Base-by-base conservation (phyloP, 2,888 invertebrate species). In the Onthophagus sagittarius region DNA sequence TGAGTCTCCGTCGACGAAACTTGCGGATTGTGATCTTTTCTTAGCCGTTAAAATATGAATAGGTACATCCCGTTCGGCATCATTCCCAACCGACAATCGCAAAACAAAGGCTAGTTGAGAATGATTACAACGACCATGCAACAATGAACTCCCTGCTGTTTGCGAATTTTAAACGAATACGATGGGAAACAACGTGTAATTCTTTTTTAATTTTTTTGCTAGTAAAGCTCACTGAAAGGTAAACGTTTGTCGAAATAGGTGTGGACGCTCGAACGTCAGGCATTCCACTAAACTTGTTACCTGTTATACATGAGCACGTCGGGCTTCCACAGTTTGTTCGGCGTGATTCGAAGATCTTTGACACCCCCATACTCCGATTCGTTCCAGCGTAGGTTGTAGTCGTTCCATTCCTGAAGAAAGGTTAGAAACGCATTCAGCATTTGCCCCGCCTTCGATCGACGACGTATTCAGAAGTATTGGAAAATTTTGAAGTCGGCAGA, bases 241-340 rank as follows among this genome's bases (percentile, higher is more conserved):
- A 63, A 53, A 63, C 70, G 63, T 72, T 70, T 71, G 64, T 73
- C 73, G 62, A 73, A 62, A 70, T 64, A 65, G 15, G 62, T 67
- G 67, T 72, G 39, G 32, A 39, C 32, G 53, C 14, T 64, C 14
- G n/a, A 65, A 63, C 32, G 65, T 63, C 71, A 63, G 67, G 74
- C 74, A 74, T 63, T 76, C 78, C 79, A 82, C 83, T 83, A 83
- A 82, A 84, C 84, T 80, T 84, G 83, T 90, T 89, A 97, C 97
- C 98, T 99, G 92, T 99, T 99, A 88, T 99, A 99, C 95, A 99
- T 96, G 79, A 99, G 94, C 82, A 99, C 96, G 88, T 99, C 99
- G 77, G 99, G 99, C 86, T 95, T 97, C 99, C 99, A 99, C 77
- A 99, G 90, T 85, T 94, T 94, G 86, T 94, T 94, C 71, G 98